Evolutionary conservation across 2,888 invertebrate genomes (phyloP), one percentile per base, ranked within the genome.

Genomic region (Synanthedon vespiformis): DNA sequence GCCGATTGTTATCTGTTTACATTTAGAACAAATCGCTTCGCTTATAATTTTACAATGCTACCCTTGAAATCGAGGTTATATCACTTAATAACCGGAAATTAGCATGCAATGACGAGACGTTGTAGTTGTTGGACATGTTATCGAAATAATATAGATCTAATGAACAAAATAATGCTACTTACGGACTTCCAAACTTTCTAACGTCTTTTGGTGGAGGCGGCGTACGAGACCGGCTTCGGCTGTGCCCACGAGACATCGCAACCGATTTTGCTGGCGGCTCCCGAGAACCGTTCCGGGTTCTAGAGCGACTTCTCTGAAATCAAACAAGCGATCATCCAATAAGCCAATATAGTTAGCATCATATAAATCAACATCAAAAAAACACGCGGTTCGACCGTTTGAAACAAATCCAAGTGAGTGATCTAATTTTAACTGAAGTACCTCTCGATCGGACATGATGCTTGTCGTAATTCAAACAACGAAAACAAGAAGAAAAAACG

Each of bases 121-220:
- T 34, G 27, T 40, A 47, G 16, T 47, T 12, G 3, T 34, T 48
- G 16, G 40, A 14, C 12, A 40, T 44, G 40, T 40, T 13, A 40
- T 34, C n/a, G 13, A 48, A 27, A 12, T 47, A 8, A 51, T 22
- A 40, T 4, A 40, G 34, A 34, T 10, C 2, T 34, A 2, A 8
- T 2, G 8, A 10, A 34, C 8, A 10, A 34, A 34, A 34, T 34
- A 34, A 44, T 52, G 51, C 53, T 58, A 80, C 86, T 81, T 68
- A 88, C 88, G 86, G 86, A 77, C 82, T 85, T 59, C 85, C 79
- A 62, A 88, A 88, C 72, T 88, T 88, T 62, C 86, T 78, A 67
- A 70, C 77, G 5, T 82, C 64, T 79, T 87, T 85, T 67, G 86
- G 88, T 76, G 86, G 85, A 67, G 87, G 86, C 69, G 86, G 86